phyloP scores from a whole-genome alignment of 2,113 vertebrate genomes.

The Calidris pygmaea region DNA sequence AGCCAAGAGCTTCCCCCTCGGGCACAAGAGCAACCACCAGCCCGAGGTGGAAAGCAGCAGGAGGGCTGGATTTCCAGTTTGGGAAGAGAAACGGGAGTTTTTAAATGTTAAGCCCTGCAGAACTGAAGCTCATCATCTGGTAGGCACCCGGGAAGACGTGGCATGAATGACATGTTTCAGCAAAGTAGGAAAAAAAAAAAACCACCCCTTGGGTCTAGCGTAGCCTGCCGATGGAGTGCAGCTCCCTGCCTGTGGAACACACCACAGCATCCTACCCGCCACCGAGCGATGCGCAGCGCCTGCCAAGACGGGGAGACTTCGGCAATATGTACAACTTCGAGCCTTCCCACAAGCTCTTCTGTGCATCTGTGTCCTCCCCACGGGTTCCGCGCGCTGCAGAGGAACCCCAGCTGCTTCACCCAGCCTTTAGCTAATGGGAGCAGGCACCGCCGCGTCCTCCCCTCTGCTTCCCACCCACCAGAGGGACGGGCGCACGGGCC shows the following conservation, averaged over 20 bases:
- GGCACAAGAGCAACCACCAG: not conserved
- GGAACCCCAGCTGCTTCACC: not conserved
- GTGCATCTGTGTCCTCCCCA: constrained; percentile 17
- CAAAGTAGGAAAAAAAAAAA: not conserved
- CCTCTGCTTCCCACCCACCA: fast-evolving
- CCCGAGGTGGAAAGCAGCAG: not conserved
- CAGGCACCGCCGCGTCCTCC: fast-evolving
- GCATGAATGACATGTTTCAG: constrained; percentile 48
- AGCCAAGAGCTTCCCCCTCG: not conserved
- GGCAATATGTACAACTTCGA: constrained; percentile 2
- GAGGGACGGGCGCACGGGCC: not conserved
- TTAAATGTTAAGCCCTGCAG: not conserved
- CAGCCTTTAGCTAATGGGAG: not conserved
- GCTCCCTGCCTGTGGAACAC: not conserved
- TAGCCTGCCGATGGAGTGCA: constrained; percentile 4
- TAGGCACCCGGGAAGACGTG: not conserved
- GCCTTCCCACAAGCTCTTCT: constrained; percentile 41
- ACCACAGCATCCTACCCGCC: constrained; percentile 19
- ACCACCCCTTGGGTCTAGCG: constrained; percentile 10
- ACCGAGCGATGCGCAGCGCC: not conserved
- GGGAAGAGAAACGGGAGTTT: not conserved
- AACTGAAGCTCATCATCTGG: not conserved
- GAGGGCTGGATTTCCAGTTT: not conserved
- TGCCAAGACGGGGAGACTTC: constrained; percentile 13
- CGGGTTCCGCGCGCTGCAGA: not conserved